Conservation (phyloP, 2,888 invertebrate species). For the Pomacea canaliculata region DNA sequence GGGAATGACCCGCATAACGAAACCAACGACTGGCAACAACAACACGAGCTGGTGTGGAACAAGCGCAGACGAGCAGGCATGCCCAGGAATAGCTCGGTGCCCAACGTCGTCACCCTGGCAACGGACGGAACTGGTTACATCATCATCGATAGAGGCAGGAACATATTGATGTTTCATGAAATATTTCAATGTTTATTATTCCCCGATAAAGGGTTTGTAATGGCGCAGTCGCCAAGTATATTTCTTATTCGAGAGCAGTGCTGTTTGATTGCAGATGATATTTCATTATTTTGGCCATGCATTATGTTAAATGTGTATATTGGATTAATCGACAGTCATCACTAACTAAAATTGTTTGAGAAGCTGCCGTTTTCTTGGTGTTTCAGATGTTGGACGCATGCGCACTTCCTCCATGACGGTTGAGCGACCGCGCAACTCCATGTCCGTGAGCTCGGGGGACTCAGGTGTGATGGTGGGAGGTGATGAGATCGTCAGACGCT, state of each 20-base stretch:
- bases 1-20: background rate
- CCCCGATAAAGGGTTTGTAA: no score
- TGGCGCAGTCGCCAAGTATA: no score
- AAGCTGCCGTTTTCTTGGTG: no score
- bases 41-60: background rate
- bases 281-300: no score
- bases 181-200: no score
- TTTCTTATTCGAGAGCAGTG: no score
- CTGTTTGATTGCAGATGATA: no score
- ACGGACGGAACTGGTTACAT: background rate
- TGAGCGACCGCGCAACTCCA: slow-evolving; percentile 37
- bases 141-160: background rate
- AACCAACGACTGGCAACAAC: slow-evolving; percentile 1
- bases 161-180: no score
- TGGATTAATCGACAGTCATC: no score
- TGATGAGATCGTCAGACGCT: slow-evolving; percentile 19
- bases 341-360: no score
- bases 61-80: background rate
- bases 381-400: background rate
- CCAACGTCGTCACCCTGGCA: background rate
- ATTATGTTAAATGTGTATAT: no score
- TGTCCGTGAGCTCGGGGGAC: slow-evolving; percentile 45
- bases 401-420: slow-evolving; percentile 27
- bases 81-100: background rate
- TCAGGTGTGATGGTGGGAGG: slow-evolving; percentile 39